Evolutionary conservation across 35 echinoderm and acorn worm species (phyloP).

Genomic region (Stichopus chloronotus): DNA sequence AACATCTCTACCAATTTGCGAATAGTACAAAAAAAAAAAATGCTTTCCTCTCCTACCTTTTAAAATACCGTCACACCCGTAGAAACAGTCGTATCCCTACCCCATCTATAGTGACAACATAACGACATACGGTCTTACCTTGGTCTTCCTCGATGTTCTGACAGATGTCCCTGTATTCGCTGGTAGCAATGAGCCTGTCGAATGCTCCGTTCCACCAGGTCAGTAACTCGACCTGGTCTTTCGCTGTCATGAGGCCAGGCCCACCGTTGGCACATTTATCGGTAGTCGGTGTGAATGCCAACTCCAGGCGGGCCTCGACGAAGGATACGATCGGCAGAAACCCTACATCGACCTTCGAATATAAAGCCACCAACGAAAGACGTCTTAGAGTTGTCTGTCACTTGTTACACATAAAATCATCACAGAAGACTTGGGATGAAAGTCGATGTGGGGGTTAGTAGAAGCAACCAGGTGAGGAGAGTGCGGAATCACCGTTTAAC

Average conservation of each 20-base stretch:
- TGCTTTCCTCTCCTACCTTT: too few species aligned
- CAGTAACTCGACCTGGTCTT: constrained; percentile 3
- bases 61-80: not conserved
- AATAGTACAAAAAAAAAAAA: too few species aligned
- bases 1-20: too few species aligned
- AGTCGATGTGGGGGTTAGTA: too few species aligned
- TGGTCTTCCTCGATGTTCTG: not conserved
- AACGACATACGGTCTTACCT: not conserved
- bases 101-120: not conserved
- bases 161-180: constrained; percentile 21
- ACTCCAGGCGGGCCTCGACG: not conserved
- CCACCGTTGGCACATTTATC: constrained; percentile 16
- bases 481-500: too few species aligned
- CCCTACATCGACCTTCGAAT: not conserved
- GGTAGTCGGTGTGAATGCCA: too few species aligned
- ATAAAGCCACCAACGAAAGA: too few species aligned
- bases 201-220: constrained; percentile 33
- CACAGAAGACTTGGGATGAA: too few species aligned
- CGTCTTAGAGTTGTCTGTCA: too few species aligned
- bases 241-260: not conserved
- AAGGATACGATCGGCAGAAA: not conserved
- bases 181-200: not conserved
- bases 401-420: too few species aligned
- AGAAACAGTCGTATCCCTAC: not conserved
- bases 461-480: too few species aligned